Evolutionary conservation across 1,140 invertebrate species (phyloP).

Genomic region (Melitaea cinxia): DNA sequence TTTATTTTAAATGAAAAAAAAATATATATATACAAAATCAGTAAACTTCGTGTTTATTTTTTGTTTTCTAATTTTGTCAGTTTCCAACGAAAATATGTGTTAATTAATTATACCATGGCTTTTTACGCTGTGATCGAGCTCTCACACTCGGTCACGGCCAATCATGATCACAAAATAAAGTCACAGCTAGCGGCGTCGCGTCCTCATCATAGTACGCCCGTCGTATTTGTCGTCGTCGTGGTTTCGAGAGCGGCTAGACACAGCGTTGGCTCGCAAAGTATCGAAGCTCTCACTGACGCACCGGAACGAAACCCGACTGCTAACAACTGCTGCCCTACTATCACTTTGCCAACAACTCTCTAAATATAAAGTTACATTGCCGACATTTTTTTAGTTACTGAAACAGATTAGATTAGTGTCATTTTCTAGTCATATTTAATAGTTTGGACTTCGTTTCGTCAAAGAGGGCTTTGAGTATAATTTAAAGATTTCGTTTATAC

Average conservation of each 20-base stretch:
- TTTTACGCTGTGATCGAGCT: not conserved
- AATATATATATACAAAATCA: too few relatives aligned
- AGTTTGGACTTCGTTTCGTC: not conserved
- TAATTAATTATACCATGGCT: not conserved
- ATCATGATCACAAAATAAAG: not conserved
- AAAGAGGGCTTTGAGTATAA: too few relatives aligned
- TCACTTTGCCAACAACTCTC: slow-evolving; percentile 68
- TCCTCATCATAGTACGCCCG: slow-evolving; percentile 7
- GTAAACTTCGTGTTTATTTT: too few relatives aligned
- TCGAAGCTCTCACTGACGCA: slow-evolving; percentile 62
- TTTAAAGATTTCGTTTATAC: too few relatives aligned
- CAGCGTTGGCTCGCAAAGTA: slow-evolving; percentile 18
- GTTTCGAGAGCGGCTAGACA: slow-evolving; percentile 19
- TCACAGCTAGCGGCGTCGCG: not conserved
- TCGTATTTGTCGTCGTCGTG: too few relatives aligned
- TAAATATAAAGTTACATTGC: slow-evolving; percentile 49
- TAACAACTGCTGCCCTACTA: slow-evolving; percentile 70
- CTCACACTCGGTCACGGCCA: slow-evolving; percentile 8
- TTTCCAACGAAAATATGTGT: not conserved
- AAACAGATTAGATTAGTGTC: slow-evolving; percentile 13
- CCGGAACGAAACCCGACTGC: slow-evolving; percentile 64
- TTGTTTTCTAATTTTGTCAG: too few relatives aligned
- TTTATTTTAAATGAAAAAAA: too few relatives aligned
- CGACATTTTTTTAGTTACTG: slow-evolving; percentile 9
- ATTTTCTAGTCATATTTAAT: not conserved